phyloP scores from a whole-genome alignment of 2,888 invertebrate genomes.

The Neuroscelio doddi region DNA sequence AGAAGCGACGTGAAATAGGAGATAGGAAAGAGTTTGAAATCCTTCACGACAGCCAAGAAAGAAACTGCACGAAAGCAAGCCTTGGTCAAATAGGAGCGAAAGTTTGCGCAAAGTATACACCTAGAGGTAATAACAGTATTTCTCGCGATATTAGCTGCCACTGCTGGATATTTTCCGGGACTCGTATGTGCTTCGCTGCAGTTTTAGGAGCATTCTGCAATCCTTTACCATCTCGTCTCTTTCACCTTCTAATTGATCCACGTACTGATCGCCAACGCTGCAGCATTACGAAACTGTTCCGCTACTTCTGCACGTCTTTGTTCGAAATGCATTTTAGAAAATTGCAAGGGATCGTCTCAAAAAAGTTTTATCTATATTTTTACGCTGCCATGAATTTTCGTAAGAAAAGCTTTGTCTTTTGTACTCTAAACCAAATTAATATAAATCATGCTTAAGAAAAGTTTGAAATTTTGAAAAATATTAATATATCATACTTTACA shows the following conservation, averaged over 20 bases:
- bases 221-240: constrained; percentile 31
- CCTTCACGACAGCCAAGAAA: constrained; percentile 47
- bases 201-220: constrained; percentile 25
- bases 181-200: constrained; percentile 29
- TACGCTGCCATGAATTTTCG: too few species aligned
- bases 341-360: too few species aligned
- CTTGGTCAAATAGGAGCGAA: constrained; percentile 47
- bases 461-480: too few species aligned
- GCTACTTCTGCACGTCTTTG: too few species aligned
- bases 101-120: constrained; percentile 56
- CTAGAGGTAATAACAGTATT: constrained; percentile 65
- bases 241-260: constrained; percentile 25
- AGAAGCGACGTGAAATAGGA: constrained; percentile 59
- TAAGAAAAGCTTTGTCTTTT: too few species aligned
- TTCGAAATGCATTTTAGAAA: too few species aligned
- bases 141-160: constrained; percentile 65
- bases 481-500: too few species aligned
- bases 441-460: too few species aligned
- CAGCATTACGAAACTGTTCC: too few species aligned
- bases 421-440: too few species aligned
- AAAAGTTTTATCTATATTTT: too few species aligned
- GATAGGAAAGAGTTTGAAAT: constrained; percentile 53
- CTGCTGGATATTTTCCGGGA: constrained; percentile 24
- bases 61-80: constrained; percentile 36
- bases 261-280: constrained; percentile 11